Evolutionary conservation across 2,113 vertebrate genomes (phyloP), one percentile per base, ranked within the genome.

Genomic region (Vimba vimba): DNA sequence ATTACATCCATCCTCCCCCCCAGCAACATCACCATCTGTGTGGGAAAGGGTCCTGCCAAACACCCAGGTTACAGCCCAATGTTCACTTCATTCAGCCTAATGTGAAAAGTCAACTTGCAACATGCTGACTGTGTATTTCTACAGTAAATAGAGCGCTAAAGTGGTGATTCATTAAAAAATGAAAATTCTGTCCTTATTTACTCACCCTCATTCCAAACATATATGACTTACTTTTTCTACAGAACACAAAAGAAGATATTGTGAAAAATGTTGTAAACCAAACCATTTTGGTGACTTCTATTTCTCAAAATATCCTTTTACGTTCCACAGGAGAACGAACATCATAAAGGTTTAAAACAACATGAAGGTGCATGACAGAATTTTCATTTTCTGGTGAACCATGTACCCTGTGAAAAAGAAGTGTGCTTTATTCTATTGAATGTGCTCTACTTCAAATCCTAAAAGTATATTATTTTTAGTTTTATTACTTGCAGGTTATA

Each of bases 21-120:
- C 39, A 66, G 15, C 30, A 83, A 71, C 47, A 69, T 59, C 59
- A 84, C 83, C 79, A 89, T 89, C 86, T 87, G 86, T 66, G 74
- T 50, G 60, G 15, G 66, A 73, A 69, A 33, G 19, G 60, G 59
- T 43, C 47, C 33, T 78, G 52, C 73, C 79, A 88, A 23, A 11
- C 11, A 2, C 21, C 6, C 79, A 71, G 79, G 87, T 82, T 81
- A 68, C 17, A 74, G 52, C 11, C 47, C 30, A 27, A 19, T 47
- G 23, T 43, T 52, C 64, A 55, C 75, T 78, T 10, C 9, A 55
- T 50, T 10, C 27, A 4, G 62, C 12, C 10, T 64, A 52, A 30
- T 4, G 27, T 10, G 39, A 50, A 76, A 60, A 33, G 66, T 74
- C 50, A 57, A 12, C 52, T 25, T 17, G 23, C 52, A 30, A 27